Percentiles rank a stretch among this genome's conserved stretches.
Evolutionary conservation across 1,140 invertebrate genomes (phyloP).

Genomic region (Galendromus occidentalis): DNA sequence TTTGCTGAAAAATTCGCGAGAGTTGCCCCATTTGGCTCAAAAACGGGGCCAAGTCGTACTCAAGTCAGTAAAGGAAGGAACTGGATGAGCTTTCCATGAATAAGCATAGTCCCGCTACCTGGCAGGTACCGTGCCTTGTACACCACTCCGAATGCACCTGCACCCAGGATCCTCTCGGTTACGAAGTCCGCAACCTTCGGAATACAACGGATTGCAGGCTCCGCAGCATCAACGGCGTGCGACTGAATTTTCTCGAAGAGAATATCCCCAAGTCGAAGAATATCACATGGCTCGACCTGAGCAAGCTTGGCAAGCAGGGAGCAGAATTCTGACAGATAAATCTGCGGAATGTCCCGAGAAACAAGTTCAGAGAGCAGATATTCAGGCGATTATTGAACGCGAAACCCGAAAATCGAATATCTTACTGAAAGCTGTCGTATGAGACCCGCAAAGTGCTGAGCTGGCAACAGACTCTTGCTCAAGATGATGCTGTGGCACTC

Average conservation of each 20-base stretch:
- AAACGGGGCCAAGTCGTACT: too few relatives aligned
- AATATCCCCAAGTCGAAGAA: not conserved
- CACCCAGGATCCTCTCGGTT: not conserved
- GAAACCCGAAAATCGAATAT: not conserved
- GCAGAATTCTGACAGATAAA: not conserved
- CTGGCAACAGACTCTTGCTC: not conserved
- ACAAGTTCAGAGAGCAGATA: not conserved
- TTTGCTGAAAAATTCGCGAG: constrained; percentile 3
- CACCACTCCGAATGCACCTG: not conserved
- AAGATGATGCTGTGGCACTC: not conserved
- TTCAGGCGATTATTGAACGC: not conserved
- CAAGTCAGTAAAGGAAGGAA: not conserved
- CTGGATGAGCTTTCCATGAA: not conserved
- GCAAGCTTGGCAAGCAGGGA: not conserved
- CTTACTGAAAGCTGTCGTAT: constrained; percentile 4
- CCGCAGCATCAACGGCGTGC: not conserved
- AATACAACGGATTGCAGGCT: not conserved
- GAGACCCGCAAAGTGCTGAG: not conserved
- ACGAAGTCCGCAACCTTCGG: not conserved
- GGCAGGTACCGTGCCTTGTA: not conserved
- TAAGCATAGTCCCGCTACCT: not conserved
- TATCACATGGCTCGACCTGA: not conserved
- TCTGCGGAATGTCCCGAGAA: not conserved
- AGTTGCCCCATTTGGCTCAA: too few relatives aligned
- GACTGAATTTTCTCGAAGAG: not conserved